phyloP scores from a whole-genome alignment of 23 tunicate species.

The Botrylloides violaceus region DNA sequence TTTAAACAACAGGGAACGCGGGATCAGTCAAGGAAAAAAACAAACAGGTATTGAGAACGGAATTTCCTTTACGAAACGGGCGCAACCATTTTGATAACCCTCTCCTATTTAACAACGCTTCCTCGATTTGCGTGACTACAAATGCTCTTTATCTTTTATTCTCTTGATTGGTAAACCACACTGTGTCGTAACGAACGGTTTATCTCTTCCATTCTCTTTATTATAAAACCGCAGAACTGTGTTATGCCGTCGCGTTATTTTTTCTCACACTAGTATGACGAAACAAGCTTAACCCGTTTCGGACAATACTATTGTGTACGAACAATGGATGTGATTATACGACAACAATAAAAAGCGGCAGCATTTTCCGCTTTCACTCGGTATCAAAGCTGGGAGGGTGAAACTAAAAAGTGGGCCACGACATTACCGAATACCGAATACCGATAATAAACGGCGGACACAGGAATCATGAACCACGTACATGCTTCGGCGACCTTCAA shows the following conservation, averaged over 20 bases:
- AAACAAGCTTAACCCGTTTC: background rate
- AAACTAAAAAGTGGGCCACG: no score
- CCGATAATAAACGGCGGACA: no score
- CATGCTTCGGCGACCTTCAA: no score
- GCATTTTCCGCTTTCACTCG: no score
- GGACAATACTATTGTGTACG: no score
- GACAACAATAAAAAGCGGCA: no score
- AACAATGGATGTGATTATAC: no score
- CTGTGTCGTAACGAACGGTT: constrained; percentile 5
- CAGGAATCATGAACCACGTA: no score
- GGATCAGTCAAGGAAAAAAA: background rate
- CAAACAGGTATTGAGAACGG: background rate
- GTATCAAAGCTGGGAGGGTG: no score
- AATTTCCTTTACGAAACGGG: background rate
- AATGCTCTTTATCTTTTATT: constrained; percentile 4
- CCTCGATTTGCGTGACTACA: constrained; percentile 6
- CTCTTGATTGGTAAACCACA: background rate
- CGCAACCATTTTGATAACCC: background rate
- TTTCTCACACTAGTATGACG: constrained; percentile 16
- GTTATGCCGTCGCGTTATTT: constrained; percentile 10
- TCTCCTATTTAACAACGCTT: background rate
- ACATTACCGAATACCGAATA: no score
- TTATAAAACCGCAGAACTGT: background rate
- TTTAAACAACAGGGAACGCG: constrained; percentile 6
- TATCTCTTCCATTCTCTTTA: constrained; percentile 8